These are phyloP conservation scores for Apogon talboti DNA, from an alignment of 2,797 vertebrate species.

Conservation along the genomic window DNA sequence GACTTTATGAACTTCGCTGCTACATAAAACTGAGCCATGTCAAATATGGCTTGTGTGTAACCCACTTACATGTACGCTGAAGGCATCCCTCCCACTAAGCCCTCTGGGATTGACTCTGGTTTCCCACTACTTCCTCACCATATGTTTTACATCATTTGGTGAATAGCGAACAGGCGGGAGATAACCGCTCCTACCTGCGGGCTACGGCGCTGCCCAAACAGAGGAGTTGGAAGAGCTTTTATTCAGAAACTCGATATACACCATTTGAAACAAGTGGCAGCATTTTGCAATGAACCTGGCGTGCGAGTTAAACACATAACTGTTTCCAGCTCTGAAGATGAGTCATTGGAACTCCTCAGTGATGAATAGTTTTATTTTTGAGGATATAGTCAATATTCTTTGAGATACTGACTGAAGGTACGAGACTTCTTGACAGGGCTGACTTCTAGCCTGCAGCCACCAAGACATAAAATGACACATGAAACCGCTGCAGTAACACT, in stretches of 20 bases:
- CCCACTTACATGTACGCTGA: constrained; percentile 54
- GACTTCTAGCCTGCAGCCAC: constrained; percentile 30
- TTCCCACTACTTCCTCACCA: constrained; percentile 76
- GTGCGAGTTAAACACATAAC: constrained; percentile 23
- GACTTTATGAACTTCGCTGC: constrained; percentile 43
- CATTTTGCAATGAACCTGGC: constrained; percentile 26
- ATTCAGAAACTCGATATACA: constrained; percentile 46
- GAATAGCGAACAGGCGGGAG: constrained; percentile 50
- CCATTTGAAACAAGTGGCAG: constrained; percentile 40
- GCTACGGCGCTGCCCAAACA: constrained; percentile 29
- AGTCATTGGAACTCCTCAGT: constrained; percentile 32
- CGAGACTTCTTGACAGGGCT: neutral
- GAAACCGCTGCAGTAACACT: constrained; percentile 35
- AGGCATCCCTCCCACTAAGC: constrained; percentile 57
- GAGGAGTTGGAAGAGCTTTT: constrained; percentile 18
- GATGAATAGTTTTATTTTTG: constrained; percentile 18
- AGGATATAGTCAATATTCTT: constrained; percentile 29
- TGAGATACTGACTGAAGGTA: constrained; percentile 11
- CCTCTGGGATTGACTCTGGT: constrained; percentile 64
- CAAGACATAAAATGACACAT: constrained; percentile 43
- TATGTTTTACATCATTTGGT: constrained; percentile 75
- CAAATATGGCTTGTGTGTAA: constrained; percentile 66
- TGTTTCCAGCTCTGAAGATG: constrained; percentile 41
- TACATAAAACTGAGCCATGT: constrained; percentile 50
- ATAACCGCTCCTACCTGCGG: constrained; percentile 68